Evolutionary conservation across 2,888 invertebrate genomes (phyloP), one percentile per base, ranked within the genome.

Genomic region (Apotomis turbidana): DNA sequence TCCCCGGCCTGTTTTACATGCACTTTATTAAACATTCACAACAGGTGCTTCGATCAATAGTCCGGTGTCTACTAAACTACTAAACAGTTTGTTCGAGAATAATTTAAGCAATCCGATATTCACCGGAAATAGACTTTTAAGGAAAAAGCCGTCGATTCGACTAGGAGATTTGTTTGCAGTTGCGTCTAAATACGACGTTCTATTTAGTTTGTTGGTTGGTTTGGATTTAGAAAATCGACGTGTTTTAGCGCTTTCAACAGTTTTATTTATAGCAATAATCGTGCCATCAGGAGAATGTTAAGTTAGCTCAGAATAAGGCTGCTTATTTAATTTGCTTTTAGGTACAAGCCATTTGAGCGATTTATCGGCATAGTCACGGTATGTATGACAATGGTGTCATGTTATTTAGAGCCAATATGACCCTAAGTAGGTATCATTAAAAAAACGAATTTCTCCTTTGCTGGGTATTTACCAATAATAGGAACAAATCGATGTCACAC

Each of bases 21-120:
- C 66, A 58, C n/a, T 72, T 68, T 62, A 72, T 73, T 62, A 74
- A 74, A 71, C 59, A 74, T 74, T 69, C 71, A 74, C 62, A 61
- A 60, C 66, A 66, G 71, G 60, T 68, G 74, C 36, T 57, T 57
- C 78, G 77, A 78, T 78, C 78, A 78, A 80, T 77, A 81, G 70
- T 66, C 66, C 66, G 57, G 27, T 66, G 57, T 66, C 66, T 66
- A 64, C 64, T 64, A 64, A 64, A 64, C 63, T 44, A 63, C 63
- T 55, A 57, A 63, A 75, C 68, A 68, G 72, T 71, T 75, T 75
- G 73, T 71, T 74, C 71, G 73, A 76, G 77, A 80, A 84, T 84
- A 84, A 83, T 84, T 83, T 78, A 85, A 78, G 83, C 78, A 82
- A 83, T 78, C 76, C 77, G 77, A 83, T 78, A 75, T 74, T 66